Evolutionary conservation across 2,888 invertebrate genomes (phyloP).

Genomic region (Aelia acuminata): DNA sequence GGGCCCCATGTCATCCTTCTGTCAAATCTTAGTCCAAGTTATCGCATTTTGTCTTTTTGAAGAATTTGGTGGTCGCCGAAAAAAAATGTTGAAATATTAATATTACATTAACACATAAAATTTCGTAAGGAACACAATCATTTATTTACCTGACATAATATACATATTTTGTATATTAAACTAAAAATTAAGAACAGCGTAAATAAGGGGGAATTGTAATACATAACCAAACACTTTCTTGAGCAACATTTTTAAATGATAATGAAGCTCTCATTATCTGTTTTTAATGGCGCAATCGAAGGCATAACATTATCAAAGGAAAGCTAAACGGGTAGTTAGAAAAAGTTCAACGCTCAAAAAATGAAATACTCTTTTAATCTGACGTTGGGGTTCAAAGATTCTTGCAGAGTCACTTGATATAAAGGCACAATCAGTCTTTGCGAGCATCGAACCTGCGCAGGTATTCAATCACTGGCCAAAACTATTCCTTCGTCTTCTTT

Average conservation of each 20-base stretch:
- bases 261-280: neutral
- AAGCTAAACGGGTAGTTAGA: neutral
- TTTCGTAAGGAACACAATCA: too few species aligned
- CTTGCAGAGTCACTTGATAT: conserved; percentile 10
- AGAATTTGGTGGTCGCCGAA: too few species aligned
- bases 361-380: conserved; percentile 24
- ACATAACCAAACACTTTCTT: too few species aligned
- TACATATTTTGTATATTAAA: too few species aligned
- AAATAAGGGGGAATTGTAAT: too few species aligned
- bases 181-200: too few species aligned
- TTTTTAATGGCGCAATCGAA: neutral
- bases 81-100: too few species aligned
- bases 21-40: too few species aligned
- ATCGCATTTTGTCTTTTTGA: too few species aligned
- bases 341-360: conserved; percentile 18
- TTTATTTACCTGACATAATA: too few species aligned
- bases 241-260: neutral
- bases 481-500: neutral
- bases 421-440: conserved; percentile 38
- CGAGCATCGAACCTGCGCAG: conserved; percentile 25
- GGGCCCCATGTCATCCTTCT: too few species aligned
- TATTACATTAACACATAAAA: too few species aligned
- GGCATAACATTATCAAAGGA: neutral
- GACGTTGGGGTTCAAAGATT: conserved; percentile 8
- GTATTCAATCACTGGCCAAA: neutral